These are phyloP conservation scores for Eupithecia centaureata DNA, from an alignment of 2,888 invertebrate genomes.

Conservation along the genomic window DNA sequence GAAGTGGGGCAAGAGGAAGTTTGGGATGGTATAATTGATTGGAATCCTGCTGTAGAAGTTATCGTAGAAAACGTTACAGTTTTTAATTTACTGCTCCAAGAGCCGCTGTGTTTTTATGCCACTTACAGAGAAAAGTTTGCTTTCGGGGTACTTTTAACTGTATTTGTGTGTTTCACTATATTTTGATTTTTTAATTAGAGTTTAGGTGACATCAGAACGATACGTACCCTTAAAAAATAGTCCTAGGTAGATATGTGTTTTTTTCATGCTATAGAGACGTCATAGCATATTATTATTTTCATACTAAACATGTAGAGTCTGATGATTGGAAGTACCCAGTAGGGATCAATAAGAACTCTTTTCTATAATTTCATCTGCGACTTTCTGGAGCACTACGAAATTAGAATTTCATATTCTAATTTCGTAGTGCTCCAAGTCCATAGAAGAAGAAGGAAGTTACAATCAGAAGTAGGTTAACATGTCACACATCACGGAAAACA, in stretches of 20 bases:
- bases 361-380: not conserved
- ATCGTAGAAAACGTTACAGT: not conserved
- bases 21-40: conserved; percentile 10
- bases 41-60: not conserved
- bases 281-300: no score
- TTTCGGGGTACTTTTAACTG: not conserved
- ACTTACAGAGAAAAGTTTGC: not conserved
- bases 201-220: no score
- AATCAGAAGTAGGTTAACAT: not conserved
- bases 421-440: no score
- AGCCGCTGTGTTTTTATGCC: not conserved
- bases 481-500: conserved; percentile 16
- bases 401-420: not conserved
- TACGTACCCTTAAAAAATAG: no score
- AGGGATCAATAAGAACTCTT: not conserved
- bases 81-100: not conserved
- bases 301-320: not conserved
- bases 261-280: no score
- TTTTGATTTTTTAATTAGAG: no score
- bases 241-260: no score
- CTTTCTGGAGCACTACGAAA: not conserved
- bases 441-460: not conserved
- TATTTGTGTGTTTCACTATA: no score
- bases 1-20: conserved; percentile 19
- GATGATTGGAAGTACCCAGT: not conserved